Base-by-base conservation (phyloP, 2,888 invertebrate species). In the Tachina grossa region DNA sequence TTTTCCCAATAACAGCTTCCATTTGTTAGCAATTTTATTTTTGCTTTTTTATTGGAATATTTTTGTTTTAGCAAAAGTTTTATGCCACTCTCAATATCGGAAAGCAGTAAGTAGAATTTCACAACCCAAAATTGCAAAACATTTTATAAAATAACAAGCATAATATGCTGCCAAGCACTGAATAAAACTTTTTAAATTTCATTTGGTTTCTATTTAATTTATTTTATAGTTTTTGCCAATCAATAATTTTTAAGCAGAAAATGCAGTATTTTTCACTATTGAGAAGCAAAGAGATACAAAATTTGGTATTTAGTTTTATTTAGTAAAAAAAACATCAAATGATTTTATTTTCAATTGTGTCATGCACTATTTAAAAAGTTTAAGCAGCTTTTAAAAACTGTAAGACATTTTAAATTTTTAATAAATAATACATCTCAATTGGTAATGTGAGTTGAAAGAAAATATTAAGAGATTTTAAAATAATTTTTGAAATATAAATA, bases 221-320 rank as follows among this genome's bases (percentile, higher is more conserved):
- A 63, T 74, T 47, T 47, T 39, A 59, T 39, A 47, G 19, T 63
- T 63, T 75, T 55, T 77, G 69, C 1, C 78, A 78, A 69, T 63
- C 63, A 78, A 69, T n/a, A 61, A 53, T 31, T 45, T 13, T 22
- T 19, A 19, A 65, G 11, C 22, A 51, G 61, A 45, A 66, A 45
- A 19, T 19, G 55, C 16, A 77, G 9, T 16, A 51, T 59, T 51
- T 61, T 22, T 43, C 19, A 47, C 22, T 19, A 68, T 53, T 9
- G 41, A 77, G n/a, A 16, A 59, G 10, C 0, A n/a, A 5, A 51
- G 13, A 22, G 49, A 10, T 14, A 78, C 9, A 45, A 39, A 79
- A 19, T 71, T 71, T 53, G 9, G 9, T 16, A 57, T 43, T 69
- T 47, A n/a, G 31, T 65, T 63, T 19, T 51, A n/a, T 65, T 65